Base-by-base conservation (phyloP, 2,797 vertebrate genomes). In the Pelobates cultripes region DNA sequence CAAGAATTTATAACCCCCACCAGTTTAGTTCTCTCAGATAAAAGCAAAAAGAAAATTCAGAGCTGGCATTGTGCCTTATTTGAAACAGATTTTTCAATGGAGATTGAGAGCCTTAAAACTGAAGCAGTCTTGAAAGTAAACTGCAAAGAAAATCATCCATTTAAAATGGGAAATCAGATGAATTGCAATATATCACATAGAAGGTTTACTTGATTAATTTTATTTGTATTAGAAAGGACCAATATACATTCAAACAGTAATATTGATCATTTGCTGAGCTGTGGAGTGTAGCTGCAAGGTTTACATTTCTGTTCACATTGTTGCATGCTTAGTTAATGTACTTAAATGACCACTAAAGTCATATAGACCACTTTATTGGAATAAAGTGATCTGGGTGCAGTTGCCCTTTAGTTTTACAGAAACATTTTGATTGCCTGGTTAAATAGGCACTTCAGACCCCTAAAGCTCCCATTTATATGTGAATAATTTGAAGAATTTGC, bases 121-220 rank as follows among this genome's bases (percentile, higher is more conserved):
- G 53, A 61, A 63, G 47, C 28, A 28, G 10, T 45, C 77, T n/a
- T 55, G 45, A 73, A 66, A 69, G 17, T 72, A 61, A 47, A 73
- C 57, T 47, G 15, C 14, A 73, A 28, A 45, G 57, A 70, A 73
- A 79, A 73, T 61, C 71, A 72, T 9, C 14, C 43, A 66, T 73
- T 73, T 73, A 10, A 64, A 78, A 13, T 71, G 69, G 61, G 70
- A 71, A 71, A 57, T 55, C 43, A 71, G 44, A 63, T 45, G 70
- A 63, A 71, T 41, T 78, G 53, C 57, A 78, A 71, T 63, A 51
- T 69, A 78, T 63, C 77, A 45, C 71, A 28, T 7, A 71, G 45
- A 63, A 10, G 47, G 60, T 78, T 78, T 78, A 71, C 7, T 7
- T 78, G 77, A 78, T 78, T 71, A 78, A 78, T 78, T 71, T 55